Evolutionary conservation across 2,888 invertebrate species (phyloP), one percentile per base, ranked within the genome.

Genomic region (Plutella xylostella): DNA sequence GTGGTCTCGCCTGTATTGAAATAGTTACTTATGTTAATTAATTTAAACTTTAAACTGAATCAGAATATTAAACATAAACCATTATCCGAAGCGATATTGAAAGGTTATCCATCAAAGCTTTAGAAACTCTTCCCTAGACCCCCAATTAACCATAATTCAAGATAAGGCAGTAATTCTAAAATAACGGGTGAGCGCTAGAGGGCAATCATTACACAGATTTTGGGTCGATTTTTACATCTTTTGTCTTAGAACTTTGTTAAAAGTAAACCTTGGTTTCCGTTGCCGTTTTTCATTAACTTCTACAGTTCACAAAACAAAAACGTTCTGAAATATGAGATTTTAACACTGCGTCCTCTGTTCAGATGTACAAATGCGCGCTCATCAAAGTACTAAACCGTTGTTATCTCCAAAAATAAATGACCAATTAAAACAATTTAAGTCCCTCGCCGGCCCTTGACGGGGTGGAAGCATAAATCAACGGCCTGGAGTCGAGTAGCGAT

Each of bases 401-500:
- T 76, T 79, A 82, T 82, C 80, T 71, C 65, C 56, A 49, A 61
- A 72, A 82, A 82, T 79, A 79, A 82, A 83, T 77, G 82, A 78
- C 79, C 82, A 80, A 82, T 82, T 82, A 79, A 77, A 37, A 75
- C 62, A 77, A 77, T 79, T 75, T 80, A 77, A 82, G 79, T 78
- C 75, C 76, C 80, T 79, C 71, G 58, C 57, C 58, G 52, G 55
- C 63, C 62, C 66, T 68, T 57, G 58, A 62, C 63, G 78, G 42
- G 78, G 72, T 77, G 78, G 79, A 79, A 72, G 61, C 67, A 79
- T 82, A 82, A 80, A 83, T 83, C 82, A 82, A 78, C 80, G n/a
- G n/a, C n/a, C 72, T 65, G 72, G 67, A 70, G 66, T 72, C 65
- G 69, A 82, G 80, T 76, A 71, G 77, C 70, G 80, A 83, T 82